Evolutionary conservation across 1,140 invertebrate genomes (phyloP).

Genomic region (Thalassaphorura encarpata): DNA sequence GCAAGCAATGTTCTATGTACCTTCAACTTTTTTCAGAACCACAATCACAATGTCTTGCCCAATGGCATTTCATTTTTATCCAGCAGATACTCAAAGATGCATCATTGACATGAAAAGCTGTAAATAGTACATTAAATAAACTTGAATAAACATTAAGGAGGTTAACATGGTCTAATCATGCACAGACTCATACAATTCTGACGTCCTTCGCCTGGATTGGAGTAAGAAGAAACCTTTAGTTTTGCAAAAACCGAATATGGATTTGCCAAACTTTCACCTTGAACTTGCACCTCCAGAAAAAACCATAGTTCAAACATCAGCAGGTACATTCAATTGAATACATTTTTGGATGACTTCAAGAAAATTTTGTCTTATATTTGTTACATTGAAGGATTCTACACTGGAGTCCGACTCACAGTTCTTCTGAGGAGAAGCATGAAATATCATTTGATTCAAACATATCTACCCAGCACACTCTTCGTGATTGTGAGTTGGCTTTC

Average conservation of each 20-base stretch:
- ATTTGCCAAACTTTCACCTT: neutral
- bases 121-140: neutral
- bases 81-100: slow-evolving; percentile 4
- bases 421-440: slow-evolving; percentile 20
- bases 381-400: too few relatives aligned
- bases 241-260: neutral
- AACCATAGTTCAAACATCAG: neutral
- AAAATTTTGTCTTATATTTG: too few relatives aligned
- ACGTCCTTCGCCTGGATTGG: neutral
- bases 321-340: neutral
- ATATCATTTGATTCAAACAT: slow-evolving; percentile 31
- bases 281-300: neutral
- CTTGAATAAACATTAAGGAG: neutral
- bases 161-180: neutral
- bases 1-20: neutral
- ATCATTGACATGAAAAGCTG: slow-evolving; percentile 3
- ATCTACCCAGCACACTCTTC: slow-evolving; percentile 31
- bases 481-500: slow-evolving; percentile 33
- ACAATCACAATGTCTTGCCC: slow-evolving; percentile 2
- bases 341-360: neutral
- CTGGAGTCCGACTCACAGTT: slow-evolving; percentile 18
- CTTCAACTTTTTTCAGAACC: neutral
- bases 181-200: neutral
- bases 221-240: neutral
- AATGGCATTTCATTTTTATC: slow-evolving; percentile 8